phyloP scores from a whole-genome alignment of 2,888 invertebrate genomes.

The Drosophila stalkeri region DNA sequence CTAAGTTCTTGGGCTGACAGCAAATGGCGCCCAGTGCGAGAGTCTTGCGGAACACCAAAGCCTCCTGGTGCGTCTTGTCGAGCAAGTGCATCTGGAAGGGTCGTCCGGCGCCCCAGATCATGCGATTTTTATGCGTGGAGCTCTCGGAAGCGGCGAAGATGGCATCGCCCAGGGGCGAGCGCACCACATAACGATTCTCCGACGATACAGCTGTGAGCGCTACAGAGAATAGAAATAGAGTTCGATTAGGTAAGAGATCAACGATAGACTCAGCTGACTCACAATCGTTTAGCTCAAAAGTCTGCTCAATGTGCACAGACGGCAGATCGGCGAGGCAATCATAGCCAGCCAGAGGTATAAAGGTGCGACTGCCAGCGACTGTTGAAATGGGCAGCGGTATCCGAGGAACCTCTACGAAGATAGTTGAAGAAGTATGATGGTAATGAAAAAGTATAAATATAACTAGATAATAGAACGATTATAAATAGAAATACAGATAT shows the following conservation, averaged over 20 bases:
- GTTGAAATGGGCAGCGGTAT: constrained; percentile 80
- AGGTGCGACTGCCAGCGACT: constrained; percentile 75
- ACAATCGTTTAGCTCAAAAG: constrained; percentile 92
- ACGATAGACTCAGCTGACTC: constrained; percentile 71
- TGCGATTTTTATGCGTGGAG: constrained; percentile 88
- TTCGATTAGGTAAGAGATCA: neutral
- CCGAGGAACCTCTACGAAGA: constrained; percentile 50
- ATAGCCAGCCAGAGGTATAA: constrained; percentile 88
- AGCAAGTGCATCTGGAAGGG: constrained; percentile 92
- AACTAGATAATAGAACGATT: neutral
- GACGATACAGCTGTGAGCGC: constrained; percentile 86
- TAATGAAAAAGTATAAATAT: constrained; percentile 2
- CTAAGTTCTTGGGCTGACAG: constrained; percentile 89
- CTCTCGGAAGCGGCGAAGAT: constrained; percentile 91
- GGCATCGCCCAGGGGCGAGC: constrained; percentile 90
- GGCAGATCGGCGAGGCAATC: constrained; percentile 90
- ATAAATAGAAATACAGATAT: neutral
- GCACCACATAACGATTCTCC: constrained; percentile 90
- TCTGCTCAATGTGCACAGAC: constrained; percentile 91
- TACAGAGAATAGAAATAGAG: constrained; percentile 27
- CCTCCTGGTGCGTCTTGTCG: constrained; percentile 93
- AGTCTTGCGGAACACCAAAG: constrained; percentile 90
- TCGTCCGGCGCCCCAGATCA: constrained; percentile 89
- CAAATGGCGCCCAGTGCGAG: constrained; percentile 90
- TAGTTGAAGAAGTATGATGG: neutral